These are phyloP conservation scores for Ceraclea dissimilis DNA, from an alignment of 2,888 invertebrate species.

Conservation along the genomic window DNA sequence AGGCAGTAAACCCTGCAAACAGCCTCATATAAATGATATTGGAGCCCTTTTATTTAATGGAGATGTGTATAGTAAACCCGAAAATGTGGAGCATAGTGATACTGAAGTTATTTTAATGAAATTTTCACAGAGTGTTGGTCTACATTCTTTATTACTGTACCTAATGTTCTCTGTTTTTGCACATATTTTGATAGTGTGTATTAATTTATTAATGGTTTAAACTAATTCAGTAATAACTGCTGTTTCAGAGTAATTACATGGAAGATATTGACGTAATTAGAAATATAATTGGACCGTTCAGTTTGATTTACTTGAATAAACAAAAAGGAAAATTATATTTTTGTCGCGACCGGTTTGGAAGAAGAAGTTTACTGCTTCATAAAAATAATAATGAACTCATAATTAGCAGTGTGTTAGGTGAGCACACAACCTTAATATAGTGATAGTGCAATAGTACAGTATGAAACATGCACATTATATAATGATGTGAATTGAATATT, in stretches of 20 bases:
- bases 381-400: conserved; percentile 36
- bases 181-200: no score
- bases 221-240: no score
- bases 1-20: conserved; percentile 54
- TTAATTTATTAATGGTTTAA: no score
- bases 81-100: conserved; percentile 41
- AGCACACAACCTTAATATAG: no score
- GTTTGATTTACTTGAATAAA: conserved; percentile 69
- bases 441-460: no score
- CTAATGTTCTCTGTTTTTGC: neutral
- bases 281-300: conserved; percentile 72
- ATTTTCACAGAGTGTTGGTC: conserved; percentile 29
- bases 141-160: neutral
- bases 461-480: no score
- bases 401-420: conserved; percentile 50
- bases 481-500: conserved; percentile 21
- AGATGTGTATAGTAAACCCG: conserved; percentile 63
- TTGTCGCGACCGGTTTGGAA: conserved; percentile 76
- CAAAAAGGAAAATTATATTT: conserved; percentile 59
- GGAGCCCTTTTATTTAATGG: conserved; percentile 82
- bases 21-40: conserved; percentile 58
- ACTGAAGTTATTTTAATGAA: conserved; percentile 45
- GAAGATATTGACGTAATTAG: conserved; percentile 33
- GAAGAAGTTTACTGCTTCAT: conserved; percentile 72
- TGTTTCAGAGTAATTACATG: neutral